Percentiles rank a stretch among this genome's conserved stretches.
These are phyloP conservation scores for Antennarius striatus DNA, from an alignment of 2,113 vertebrate species.

Conservation along the genomic window DNA sequence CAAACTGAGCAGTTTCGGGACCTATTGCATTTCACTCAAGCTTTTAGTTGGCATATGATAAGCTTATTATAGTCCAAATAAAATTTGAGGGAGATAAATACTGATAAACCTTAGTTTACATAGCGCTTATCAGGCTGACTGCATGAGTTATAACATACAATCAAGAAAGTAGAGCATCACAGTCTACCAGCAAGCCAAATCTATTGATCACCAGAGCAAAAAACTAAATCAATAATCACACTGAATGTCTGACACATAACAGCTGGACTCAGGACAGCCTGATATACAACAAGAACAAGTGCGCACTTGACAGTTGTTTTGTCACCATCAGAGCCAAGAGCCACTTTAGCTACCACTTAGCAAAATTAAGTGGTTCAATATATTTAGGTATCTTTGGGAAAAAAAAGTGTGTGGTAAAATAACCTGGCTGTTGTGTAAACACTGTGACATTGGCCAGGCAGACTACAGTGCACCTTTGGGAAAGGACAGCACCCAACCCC, in stretches of 20 bases:
- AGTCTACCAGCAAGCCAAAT: conserved; percentile 22
- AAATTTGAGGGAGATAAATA: conserved; percentile 39
- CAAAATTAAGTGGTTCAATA: conserved; percentile 77
- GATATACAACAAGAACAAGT: conserved; percentile 32
- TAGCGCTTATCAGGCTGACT: conserved; percentile 5
- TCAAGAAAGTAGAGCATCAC: conserved; percentile 51
- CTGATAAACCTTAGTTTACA: conserved; percentile 25
- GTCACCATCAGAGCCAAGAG: conserved; percentile 47
- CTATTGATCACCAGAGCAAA: conserved; percentile 46
- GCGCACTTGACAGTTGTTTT: conserved; percentile 32
- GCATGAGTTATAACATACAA: conserved; percentile 12
- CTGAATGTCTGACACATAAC: conserved; percentile 37
- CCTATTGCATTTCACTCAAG: conserved; percentile 53
- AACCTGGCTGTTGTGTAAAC: conserved; percentile 76
- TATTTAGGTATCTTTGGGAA: conserved; percentile 54
- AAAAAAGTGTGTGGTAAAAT: conserved; percentile 54
- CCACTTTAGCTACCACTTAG: conserved; percentile 64
- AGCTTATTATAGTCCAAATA: conserved; percentile 51
- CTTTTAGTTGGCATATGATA: conserved; percentile 26
- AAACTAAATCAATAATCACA: conserved; percentile 56
- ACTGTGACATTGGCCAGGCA: conserved; percentile 68
- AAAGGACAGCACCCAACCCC: conserved; percentile 60
- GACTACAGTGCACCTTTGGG: conserved; percentile 69
- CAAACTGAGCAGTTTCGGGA: conserved; percentile 49
- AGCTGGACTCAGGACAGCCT: conserved; percentile 26